Base-by-base conservation (phyloP, 2,113 vertebrate species). In the Alaudala cheleensis region DNA sequence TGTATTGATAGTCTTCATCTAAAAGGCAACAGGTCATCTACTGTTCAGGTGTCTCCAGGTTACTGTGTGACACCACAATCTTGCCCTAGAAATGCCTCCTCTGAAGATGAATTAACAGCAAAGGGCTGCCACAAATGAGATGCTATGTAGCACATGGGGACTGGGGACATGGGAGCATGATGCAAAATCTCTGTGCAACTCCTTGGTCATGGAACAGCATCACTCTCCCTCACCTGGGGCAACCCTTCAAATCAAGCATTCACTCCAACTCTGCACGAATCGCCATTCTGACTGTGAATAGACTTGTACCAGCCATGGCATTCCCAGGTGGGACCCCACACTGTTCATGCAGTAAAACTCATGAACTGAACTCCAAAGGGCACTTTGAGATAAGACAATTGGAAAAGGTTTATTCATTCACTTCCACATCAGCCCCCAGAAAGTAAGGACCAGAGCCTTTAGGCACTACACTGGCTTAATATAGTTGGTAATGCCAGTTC, bases 401-500 rank as follows among this genome's bases (percentile, higher is more conserved):
- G 14, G 49, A 71, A 79, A 79, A 54, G 26, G 39, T 5, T 60
- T 29, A 18, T 39, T 33, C 0, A 2, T 67, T 42, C 31, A 20
- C 33, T 80, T 64, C 19, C 13, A 80, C 13, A 92, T 51, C 34
- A 42, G 26, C 7, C 3, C 11, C 6, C 8, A 3, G 1, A 44
- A 19, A 71, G 23, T 11, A 70, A 50, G 44, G 40, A 47, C 9
- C 24, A 66, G 42, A 61, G 44, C 28, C 34, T 66, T 28, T 21
- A 9, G 11, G 42, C 0, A 0, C 6, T 40, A 28, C 0, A 1
- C 22, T 87, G 81, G 21, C 17, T 72, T 73, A 14, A 19, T 31
- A 33, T 0, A 2, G 5, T 10, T 74, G 33, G 44, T 56, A 76
- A 47, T 7, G 10, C 6, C 44, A 60, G 15, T 19, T 85, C 76